These are phyloP conservation scores for Diplodus puntazzo DNA, from an alignment of 2,797 vertebrate species.

Conservation along the genomic window DNA sequence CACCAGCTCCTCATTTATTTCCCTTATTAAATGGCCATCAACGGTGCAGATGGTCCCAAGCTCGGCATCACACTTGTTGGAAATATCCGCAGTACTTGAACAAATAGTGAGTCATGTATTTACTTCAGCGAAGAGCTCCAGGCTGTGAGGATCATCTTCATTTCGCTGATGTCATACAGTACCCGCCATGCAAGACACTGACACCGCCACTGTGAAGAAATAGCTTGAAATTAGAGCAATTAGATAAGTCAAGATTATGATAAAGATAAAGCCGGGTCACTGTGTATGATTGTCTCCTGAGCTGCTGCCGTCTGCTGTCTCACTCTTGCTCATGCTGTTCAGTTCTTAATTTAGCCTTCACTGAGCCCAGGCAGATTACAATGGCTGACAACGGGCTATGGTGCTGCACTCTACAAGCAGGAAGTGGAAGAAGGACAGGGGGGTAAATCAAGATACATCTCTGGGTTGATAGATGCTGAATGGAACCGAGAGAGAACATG, in stretches of 20 bases:
- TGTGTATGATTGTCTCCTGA: constrained; percentile 49
- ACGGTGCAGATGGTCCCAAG: not conserved
- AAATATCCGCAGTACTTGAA: not conserved
- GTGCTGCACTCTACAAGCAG: constrained; percentile 54
- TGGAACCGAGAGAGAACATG: constrained; percentile 76
- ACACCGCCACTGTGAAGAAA: constrained; percentile 19
- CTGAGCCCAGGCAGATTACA: constrained; percentile 65
- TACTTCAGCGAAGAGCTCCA: not conserved
- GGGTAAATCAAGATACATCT: constrained; percentile 81
- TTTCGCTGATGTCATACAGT: constrained; percentile 8
- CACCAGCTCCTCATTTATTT: not conserved
- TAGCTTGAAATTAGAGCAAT: constrained; percentile 36
- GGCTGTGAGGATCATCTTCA: constrained; percentile 1
- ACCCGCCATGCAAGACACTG: not conserved
- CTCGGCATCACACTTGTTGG: not conserved
- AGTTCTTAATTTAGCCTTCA: constrained; percentile 69
- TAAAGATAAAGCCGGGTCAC: constrained; percentile 52
- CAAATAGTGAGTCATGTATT: not conserved
- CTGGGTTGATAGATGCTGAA: constrained; percentile 78
- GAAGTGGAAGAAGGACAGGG: constrained; percentile 55
- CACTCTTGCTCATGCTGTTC: constrained; percentile 57
- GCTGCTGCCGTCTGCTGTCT: constrained; percentile 60
- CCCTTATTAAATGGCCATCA: not conserved
- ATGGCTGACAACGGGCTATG: constrained; percentile 48
- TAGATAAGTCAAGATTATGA: constrained; percentile 49